Conservation (phyloP, 2,888 invertebrate genomes). For the Cerastoderma edule region DNA sequence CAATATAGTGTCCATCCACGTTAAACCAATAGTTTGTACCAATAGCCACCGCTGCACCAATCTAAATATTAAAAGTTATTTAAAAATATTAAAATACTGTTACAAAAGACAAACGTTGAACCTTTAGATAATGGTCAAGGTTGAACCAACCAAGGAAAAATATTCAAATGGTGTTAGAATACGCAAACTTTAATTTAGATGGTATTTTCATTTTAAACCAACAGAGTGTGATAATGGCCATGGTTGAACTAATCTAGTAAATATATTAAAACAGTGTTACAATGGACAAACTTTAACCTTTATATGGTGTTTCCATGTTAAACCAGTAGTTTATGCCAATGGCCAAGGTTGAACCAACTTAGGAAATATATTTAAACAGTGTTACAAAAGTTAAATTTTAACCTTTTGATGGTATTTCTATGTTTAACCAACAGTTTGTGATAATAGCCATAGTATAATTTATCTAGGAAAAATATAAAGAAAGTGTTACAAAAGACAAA, state of each 20-base stretch:
- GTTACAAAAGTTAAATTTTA: constrained; percentile 44
- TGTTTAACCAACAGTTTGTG: constrained; percentile 57
- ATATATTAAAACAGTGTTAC: too few species aligned
- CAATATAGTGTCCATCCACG: constrained; percentile 42
- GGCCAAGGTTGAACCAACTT: constrained; percentile 31
- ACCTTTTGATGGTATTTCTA: constrained; percentile 43
- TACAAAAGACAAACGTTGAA: too few species aligned
- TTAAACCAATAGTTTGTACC: constrained; percentile 59
- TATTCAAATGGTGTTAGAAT: too few species aligned
- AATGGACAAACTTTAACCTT: constrained; percentile 47
- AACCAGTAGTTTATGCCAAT: constrained; percentile 58
- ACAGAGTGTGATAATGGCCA: too few species aligned
- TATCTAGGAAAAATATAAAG: too few species aligned
- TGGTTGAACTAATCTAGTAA: too few species aligned
- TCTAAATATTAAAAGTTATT: constrained; percentile 22
- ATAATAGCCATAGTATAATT: constrained; percentile 39
- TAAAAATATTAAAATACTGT: too few species aligned
- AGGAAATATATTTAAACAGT: too few species aligned
- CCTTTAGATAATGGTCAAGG: too few species aligned
- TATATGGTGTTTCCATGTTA: constrained; percentile 39
- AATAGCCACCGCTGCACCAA: constrained; percentile 31
- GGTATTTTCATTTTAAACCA: too few species aligned
- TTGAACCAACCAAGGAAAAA: too few species aligned
- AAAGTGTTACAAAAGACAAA: constrained; percentile 50
- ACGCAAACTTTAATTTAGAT: too few species aligned